Evolutionary conservation across 2,113 vertebrate genomes (phyloP), one percentile per base, ranked within the genome.

Genomic region (Oophaga pumilio): DNA sequence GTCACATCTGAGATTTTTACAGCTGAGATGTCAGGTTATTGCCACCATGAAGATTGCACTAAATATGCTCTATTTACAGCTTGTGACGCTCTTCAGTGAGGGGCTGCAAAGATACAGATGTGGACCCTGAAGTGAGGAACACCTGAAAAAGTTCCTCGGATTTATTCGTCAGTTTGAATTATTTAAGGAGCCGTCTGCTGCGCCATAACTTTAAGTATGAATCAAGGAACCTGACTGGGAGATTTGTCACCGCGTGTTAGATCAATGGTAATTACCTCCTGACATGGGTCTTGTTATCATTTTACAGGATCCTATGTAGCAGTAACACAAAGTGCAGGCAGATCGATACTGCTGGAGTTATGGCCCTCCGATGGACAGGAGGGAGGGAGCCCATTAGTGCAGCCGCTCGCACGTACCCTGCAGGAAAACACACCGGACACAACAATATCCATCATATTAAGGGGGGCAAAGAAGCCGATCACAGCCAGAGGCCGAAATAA

Each of bases 231-330:
- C 92, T 95, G 94, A 95, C 94, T 93, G 92, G 94, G 92, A 94
- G 95, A 96, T 96, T 96, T 97, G 97, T 98, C 96, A 97, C 94
- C 92, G 92, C 92, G 94, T 95, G 94, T 93, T 96, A 96, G 97
- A 97, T 98, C 97, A 97, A 98, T 98, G 97, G 96, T 97, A 98
- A 98, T 98, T 98, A 97, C 96, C 96, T 95, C 94, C 95, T 97
- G 97, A 98, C 97, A 98, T 89, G 97, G 97, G 96, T 97, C 96
- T 96, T 96, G 96, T 97, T 97, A 97, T 98, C 97, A 98, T 97
- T 96, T 97, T 97, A 98, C 97, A 95, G 95, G 96, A 96, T 96
- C 96, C 95, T 92, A 94, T 94, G 95, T 94, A 93, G 94, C 94
- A 94, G 96, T 96, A 96, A 94, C 92, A 93, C 92, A 92, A 94